phyloP scores from a whole-genome alignment of 2,797 vertebrate species.

The Ataeniobius toweri region DNA sequence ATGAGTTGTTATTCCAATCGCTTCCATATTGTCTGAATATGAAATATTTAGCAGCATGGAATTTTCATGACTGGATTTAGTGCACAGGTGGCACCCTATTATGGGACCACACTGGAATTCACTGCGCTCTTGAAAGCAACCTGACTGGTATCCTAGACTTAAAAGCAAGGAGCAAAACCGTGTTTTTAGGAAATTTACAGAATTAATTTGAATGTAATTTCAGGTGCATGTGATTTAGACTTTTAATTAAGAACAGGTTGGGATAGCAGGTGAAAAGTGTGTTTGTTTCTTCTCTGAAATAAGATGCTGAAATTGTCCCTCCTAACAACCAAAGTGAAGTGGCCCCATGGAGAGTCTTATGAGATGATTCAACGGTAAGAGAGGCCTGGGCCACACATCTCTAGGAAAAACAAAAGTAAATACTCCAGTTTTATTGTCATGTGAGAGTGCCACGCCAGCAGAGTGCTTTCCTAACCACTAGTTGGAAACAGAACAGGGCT shows the following conservation, averaged over 20 bases:
- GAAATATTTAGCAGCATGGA: background rate
- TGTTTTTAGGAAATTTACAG: background rate
- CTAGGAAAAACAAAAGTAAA: conserved; percentile 76
- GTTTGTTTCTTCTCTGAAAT: conserved; percentile 26
- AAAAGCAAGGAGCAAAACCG: background rate
- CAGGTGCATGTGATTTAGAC: background rate
- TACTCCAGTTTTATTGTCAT: conserved; percentile 76
- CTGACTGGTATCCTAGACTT: too few species aligned
- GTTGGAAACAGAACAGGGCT: conserved; percentile 68
- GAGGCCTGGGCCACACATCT: conserved; percentile 50
- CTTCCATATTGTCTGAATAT: too few species aligned
- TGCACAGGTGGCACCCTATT: background rate
- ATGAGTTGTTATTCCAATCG: too few species aligned
- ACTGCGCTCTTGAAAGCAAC: background rate
- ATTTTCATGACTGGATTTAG: background rate
- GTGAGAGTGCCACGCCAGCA: conserved; percentile 55
- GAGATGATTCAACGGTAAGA: conserved; percentile 50
- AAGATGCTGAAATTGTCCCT: conserved; percentile 33
- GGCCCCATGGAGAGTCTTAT: conserved; percentile 12
- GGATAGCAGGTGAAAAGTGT: conserved; percentile 3
- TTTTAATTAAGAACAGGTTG: background rate
- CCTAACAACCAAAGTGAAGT: conserved; percentile 29
- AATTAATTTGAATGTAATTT: background rate
- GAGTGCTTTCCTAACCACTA: conserved; percentile 56
- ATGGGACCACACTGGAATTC: background rate